These are phyloP conservation scores for Odontamblyopus lacepedii DNA, from an alignment of 2,797 vertebrate species.

Conservation along the genomic window DNA sequence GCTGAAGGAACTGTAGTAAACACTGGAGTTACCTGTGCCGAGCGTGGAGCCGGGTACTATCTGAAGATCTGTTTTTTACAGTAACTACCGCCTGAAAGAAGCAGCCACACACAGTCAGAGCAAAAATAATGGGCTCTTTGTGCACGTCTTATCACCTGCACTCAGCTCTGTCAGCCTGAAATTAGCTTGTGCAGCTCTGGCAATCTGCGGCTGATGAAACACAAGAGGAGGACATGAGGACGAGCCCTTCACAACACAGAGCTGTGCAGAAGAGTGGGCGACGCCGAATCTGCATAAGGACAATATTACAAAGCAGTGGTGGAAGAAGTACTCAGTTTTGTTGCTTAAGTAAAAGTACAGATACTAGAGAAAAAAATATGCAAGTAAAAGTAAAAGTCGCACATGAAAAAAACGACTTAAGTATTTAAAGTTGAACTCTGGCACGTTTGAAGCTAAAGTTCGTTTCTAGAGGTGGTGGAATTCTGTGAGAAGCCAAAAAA, in stretches of 20 bases:
- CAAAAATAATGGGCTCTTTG: slow-evolving; percentile 68
- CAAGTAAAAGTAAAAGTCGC: too few species aligned
- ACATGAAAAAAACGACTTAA: too few species aligned
- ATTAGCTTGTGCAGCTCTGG: slow-evolving; percentile 75
- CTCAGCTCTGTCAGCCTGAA: slow-evolving; percentile 75
- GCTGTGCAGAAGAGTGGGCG: slow-evolving; percentile 43
- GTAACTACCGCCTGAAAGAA: slow-evolving; percentile 64
- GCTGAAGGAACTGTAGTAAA: not conserved
- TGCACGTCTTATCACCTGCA: slow-evolving; percentile 69
- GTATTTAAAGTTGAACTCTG: too few species aligned
- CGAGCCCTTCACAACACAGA: slow-evolving; percentile 63
- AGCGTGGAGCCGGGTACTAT: slow-evolving; percentile 45
- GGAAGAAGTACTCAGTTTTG: too few species aligned
- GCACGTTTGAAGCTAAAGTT: too few species aligned
- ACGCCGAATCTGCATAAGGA: too few species aligned
- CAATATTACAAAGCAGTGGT: too few species aligned
- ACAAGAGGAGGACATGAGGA: slow-evolving; percentile 49
- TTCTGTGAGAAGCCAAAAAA: too few species aligned
- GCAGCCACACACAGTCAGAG: slow-evolving; percentile 52
- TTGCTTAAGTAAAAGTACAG: too few species aligned
- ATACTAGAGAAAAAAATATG: too few species aligned
- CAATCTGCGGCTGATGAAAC: slow-evolving; percentile 70
- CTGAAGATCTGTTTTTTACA: slow-evolving; percentile 57
- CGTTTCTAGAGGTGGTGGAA: too few species aligned
- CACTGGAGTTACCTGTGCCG: slow-evolving; percentile 41